Base-by-base conservation (phyloP, 23 tunicate genomes). In the Trididemnum clinides region DNA sequence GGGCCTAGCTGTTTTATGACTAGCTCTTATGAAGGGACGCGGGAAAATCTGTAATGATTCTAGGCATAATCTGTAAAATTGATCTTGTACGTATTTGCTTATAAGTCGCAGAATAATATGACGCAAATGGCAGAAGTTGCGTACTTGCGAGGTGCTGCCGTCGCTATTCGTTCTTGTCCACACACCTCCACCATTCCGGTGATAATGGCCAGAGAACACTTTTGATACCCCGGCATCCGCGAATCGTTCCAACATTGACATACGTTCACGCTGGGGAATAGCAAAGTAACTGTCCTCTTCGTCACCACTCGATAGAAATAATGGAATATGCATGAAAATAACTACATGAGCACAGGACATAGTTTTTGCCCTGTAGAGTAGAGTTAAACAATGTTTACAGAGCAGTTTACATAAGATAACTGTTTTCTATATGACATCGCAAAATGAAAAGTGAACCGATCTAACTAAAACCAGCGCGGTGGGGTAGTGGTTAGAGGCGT, bases 281-380 rank as follows among this genome's bases (percentile, higher is more conserved):
- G 70, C 21, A 75, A 88, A 88, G 72, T 89, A 89, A 28, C 25
- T 4, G 71, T 94, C 90, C 22, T 89, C 90, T 63, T 94, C 98
- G 44, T 89, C 90, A 1, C 79, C 50, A 54, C 78, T 59, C 0
- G 82, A n/a, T 4, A 89, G 27, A 57, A 94, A 94, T n/a, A 89
- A 33, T 29, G 98, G 98, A 49, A 94, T 94, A 65, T 94, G 98
- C 94, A 94, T 89, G 88, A 94, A 94, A 6, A 94, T 51, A 38
- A 94, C 81, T 15, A 72, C 76, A 50, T 89, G 92, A 29, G 28
- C 50, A 34, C 32, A 39, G 10, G 50, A 2, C 18, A 33, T 33
- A 26, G 82, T 51, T 39, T 71, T 34, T 23, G 89, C 95, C 0
- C 91, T 88, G 87, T 22, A 64, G 37, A 33, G 5, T 44, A 18